Evolutionary conservation across 2,797 vertebrate species (phyloP), one percentile per base, ranked within the genome.

Genomic region (Argyrosomus regius): DNA sequence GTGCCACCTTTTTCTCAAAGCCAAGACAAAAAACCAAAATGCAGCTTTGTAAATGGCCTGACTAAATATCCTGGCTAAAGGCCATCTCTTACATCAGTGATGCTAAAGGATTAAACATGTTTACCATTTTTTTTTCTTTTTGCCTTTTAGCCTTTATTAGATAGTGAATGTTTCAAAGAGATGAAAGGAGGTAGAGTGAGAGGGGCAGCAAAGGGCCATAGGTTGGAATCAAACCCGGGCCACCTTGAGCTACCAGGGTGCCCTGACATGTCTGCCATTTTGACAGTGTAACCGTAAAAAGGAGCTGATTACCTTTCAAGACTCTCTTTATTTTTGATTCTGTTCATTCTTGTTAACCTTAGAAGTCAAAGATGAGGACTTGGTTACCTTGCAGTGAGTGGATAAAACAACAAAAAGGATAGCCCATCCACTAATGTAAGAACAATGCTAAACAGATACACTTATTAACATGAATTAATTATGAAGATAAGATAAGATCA

Each of bases 1-100:
- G 18, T 72, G 53, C 72, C 48, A 70, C 63, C 28, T 67, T 70
- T 63, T 49, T n/a, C 14, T 73, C 48, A 63, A 48, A 60, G 9
- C 10, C 43, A 31, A 64, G 22, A 53, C 16, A 18, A 59, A 41
- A 62, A 43, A 26, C 8, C 16, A 17, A 64, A 53, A 59, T 18
- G 20, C 24, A 18, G 41, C 64, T 66, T 39, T 24, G 24, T 53
- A 53, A 64, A 76, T 65, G 14, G 39, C 18, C 61, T 12, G 48
- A 28, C 48, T 70, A 35, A 75, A 71, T 58, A 67, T 56, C 24
- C 22, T 69, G 35, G 17, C 39, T 39, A 13, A 56, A 39, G 43
- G 22, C 43, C 24, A 53, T 6, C 6, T 67, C 57, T 64, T 53
- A 53, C 63, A 69, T 62, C 60, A 39, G 22, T 28, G 10, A 39